Conservation (phyloP, 1,140 invertebrate genomes). For the Heterodera schachtii region DNA sequence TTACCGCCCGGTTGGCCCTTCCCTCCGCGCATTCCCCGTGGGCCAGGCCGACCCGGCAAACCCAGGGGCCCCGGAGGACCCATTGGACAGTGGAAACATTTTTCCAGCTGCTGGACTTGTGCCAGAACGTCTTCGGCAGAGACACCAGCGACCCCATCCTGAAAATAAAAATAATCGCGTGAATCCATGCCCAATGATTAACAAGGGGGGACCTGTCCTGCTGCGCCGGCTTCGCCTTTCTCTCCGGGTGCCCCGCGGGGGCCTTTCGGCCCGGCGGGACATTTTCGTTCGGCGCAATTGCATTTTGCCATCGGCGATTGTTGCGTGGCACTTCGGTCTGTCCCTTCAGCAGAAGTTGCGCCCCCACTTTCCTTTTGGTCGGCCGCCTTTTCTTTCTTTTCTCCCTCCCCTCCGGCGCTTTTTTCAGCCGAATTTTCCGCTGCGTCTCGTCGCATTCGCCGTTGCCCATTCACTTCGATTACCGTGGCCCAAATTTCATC, state of each 20-base stretch:
- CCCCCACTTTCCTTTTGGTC: slow-evolving; percentile 1
- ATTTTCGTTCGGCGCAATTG: slow-evolving; percentile 51
- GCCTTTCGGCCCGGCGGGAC: slow-evolving; percentile 51
- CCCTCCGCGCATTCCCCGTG: slow-evolving; percentile 57
- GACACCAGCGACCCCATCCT: slow-evolving; percentile 46
- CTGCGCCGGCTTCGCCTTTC: slow-evolving; percentile 38
- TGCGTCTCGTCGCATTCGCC: background rate
- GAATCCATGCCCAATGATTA: background rate
- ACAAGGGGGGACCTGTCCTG: slow-evolving; percentile 48
- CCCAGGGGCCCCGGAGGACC: slow-evolving; percentile 50
- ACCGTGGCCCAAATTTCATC: slow-evolving; percentile 34
- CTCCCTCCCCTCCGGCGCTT: background rate
- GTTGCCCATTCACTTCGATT: slow-evolving; percentile 18
- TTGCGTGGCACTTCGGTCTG: background rate
- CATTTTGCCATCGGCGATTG: slow-evolving; percentile 33
- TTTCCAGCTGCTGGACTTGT: slow-evolving; percentile 37
- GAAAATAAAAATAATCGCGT: background rate
- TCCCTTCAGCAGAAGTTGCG: background rate
- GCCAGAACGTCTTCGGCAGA: slow-evolving; percentile 51
- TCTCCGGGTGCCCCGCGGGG: slow-evolving; percentile 45
- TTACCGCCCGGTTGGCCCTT: slow-evolving; percentile 28
- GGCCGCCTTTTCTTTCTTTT: background rate
- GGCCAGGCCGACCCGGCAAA: slow-evolving; percentile 47
- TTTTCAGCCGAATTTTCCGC: background rate
- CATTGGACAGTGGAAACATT: slow-evolving; percentile 57